These are phyloP conservation scores for Bradypodion pumilum DNA, from an alignment of 2,797 vertebrate species.

Conservation along the genomic window DNA sequence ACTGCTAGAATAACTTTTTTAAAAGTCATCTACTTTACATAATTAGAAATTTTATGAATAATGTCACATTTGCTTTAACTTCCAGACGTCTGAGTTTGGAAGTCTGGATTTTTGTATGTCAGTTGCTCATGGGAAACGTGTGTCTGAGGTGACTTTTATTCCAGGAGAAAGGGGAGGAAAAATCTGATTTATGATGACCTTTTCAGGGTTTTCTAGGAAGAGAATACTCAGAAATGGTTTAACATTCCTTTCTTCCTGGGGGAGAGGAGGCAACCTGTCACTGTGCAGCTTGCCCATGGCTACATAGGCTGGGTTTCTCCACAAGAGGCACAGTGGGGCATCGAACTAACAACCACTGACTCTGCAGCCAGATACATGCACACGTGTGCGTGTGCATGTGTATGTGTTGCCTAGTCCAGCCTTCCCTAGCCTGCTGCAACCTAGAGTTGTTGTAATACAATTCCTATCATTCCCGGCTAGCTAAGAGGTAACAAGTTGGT, in stretches of 20 bases:
- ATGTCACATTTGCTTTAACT: not conserved
- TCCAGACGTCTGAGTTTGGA: not conserved
- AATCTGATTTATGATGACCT: too few relatives aligned
- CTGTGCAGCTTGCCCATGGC: too few relatives aligned
- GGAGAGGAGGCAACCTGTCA: too few relatives aligned
- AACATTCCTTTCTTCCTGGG: too few relatives aligned
- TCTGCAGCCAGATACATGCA: too few relatives aligned
- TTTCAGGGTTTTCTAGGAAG: too few relatives aligned
- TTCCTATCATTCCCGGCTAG: not conserved
- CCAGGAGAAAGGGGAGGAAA: not conserved
- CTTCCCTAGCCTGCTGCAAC: not conserved
- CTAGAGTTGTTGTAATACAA: not conserved
- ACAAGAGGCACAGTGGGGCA: too few relatives aligned
- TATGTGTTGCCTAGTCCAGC: not conserved
- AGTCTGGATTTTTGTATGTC: not conserved
- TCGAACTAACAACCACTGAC: too few relatives aligned
- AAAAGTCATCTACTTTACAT: not conserved
- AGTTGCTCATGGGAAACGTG: not conserved
- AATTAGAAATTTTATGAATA: not conserved
- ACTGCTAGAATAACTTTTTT: not conserved
- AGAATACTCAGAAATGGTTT: too few relatives aligned
- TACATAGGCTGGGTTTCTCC: too few relatives aligned
- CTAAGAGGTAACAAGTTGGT: not conserved
- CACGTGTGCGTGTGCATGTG: too few relatives aligned
- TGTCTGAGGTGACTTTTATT: not conserved